Conservation (phyloP, 1,140 invertebrate genomes). For the Tachypleus tridentatus region DNA sequence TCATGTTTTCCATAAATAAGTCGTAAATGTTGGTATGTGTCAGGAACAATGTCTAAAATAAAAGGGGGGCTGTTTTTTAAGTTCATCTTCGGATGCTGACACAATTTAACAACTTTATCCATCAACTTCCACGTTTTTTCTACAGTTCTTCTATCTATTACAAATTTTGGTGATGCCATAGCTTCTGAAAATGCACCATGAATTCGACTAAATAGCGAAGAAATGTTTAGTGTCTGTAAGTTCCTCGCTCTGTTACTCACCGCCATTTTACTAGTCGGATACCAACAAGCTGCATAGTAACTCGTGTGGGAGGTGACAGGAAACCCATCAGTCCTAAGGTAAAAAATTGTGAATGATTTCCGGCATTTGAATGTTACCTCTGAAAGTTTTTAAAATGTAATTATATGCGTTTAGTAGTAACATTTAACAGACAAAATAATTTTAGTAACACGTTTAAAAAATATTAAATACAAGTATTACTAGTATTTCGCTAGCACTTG, state of each 20-base stretch:
- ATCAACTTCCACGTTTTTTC: slow-evolving; percentile 98
- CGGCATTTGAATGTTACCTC: no score
- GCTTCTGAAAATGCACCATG: slow-evolving; percentile 83
- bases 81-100: slow-evolving; percentile 98
- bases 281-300: no score
- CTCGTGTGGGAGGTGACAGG: no score
- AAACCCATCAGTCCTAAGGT: no score
- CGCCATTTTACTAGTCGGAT: slow-evolving; percentile 20
- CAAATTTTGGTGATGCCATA: slow-evolving; percentile 44
- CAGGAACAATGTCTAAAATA: slow-evolving; percentile 96
- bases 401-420: no score
- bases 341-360: no score
- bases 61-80: slow-evolving; percentile 99
- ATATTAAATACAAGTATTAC: no score
- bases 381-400: no score
- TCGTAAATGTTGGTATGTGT: slow-evolving; percentile 92
- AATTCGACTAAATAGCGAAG: slow-evolving; percentile 27
- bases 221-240: slow-evolving; percentile 22
- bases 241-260: slow-evolving; percentile 23
- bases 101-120: slow-evolving; percentile 97
- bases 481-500: no score
- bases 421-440: no score
- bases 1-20: slow-evolving; percentile 93
- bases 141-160: slow-evolving; percentile 86
- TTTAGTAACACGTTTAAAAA: no score